phyloP scores from a whole-genome alignment of 30 jellyfish, hydroid and myxozoan species.

The Clytia hemisphaerica region DNA sequence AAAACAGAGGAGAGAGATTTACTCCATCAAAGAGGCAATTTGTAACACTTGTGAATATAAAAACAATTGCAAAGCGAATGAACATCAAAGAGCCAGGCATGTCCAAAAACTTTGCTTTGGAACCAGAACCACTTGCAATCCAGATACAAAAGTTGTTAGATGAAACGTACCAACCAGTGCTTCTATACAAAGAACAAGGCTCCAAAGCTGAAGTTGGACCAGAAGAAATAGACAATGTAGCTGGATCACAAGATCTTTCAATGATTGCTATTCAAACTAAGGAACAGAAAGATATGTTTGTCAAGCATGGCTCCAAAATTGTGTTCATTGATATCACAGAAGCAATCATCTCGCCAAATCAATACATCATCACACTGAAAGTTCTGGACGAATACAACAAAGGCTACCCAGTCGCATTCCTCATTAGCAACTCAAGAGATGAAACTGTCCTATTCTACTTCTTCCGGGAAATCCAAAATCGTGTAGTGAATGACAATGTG shows the following conservation, averaged over 20 bases:
- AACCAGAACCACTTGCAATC: constrained; percentile 31
- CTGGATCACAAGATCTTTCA: constrained; percentile 21
- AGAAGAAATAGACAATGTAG: constrained; percentile 24
- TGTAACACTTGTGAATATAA: constrained; percentile 21
- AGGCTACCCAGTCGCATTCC: constrained; percentile 49
- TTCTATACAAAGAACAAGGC: constrained; percentile 43
- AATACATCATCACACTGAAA: constrained; percentile 27
- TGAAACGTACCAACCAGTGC: constrained; percentile 44
- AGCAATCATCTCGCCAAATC: constrained; percentile 20
- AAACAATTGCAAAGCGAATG: constrained; percentile 33
- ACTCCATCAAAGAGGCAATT: constrained; percentile 37
- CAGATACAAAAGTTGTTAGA: constrained; percentile 34
- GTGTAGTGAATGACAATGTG: neutral
- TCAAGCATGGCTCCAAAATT: constrained; percentile 26
- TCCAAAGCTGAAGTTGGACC: constrained; percentile 35
- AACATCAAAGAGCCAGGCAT: constrained; percentile 29
- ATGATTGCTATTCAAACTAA: constrained; percentile 40
- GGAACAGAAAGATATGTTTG: constrained; percentile 33
- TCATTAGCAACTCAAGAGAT: constrained; percentile 30
- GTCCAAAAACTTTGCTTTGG: constrained; percentile 16
- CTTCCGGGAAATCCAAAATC: constrained; percentile 18
- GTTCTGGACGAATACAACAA: constrained; percentile 37
- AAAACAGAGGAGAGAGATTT: constrained; percentile 30
- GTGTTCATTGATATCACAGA: constrained; percentile 38
- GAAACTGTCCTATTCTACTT: constrained; percentile 31